Conservation (phyloP, 2,113 vertebrate species). For the Puffinus mauretanicus region DNA sequence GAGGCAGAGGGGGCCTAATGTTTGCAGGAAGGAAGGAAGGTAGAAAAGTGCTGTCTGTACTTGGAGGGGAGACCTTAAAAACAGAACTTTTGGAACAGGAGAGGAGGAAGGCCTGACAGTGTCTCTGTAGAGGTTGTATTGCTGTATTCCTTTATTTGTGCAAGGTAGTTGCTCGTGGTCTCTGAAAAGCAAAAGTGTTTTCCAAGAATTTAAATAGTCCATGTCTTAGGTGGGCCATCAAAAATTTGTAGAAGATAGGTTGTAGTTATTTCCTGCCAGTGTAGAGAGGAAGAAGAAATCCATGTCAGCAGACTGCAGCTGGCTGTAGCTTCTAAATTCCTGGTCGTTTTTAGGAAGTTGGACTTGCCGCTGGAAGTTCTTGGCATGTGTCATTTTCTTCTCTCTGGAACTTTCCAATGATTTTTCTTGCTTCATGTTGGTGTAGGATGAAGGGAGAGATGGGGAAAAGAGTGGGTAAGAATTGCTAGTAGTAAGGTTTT, state of each 20-base stretch:
- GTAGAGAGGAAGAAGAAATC: background rate
- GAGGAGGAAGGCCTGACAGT: background rate
- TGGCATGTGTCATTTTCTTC: background rate
- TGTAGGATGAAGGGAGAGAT: background rate
- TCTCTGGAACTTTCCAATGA: background rate
- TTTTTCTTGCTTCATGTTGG: background rate
- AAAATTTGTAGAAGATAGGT: background rate
- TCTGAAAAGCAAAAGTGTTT: background rate
- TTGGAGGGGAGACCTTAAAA: background rate
- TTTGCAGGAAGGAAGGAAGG: background rate
- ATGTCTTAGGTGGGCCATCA: background rate
- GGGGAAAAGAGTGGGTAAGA: background rate
- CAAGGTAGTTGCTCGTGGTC: background rate
- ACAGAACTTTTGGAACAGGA: background rate
- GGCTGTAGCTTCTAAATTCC: background rate
- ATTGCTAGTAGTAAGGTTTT: background rate
- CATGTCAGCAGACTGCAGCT: background rate
- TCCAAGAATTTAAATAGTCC: background rate
- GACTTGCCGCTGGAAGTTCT: constrained; percentile 39
- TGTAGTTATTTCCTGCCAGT: background rate
- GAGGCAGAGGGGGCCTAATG: background rate
- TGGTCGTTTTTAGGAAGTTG: background rate
- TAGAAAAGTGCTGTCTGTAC: background rate
- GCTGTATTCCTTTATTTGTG: background rate
- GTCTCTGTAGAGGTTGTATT: background rate